phyloP scores from a whole-genome alignment of 2,113 vertebrate genomes.

The Lepus americanus region DNA sequence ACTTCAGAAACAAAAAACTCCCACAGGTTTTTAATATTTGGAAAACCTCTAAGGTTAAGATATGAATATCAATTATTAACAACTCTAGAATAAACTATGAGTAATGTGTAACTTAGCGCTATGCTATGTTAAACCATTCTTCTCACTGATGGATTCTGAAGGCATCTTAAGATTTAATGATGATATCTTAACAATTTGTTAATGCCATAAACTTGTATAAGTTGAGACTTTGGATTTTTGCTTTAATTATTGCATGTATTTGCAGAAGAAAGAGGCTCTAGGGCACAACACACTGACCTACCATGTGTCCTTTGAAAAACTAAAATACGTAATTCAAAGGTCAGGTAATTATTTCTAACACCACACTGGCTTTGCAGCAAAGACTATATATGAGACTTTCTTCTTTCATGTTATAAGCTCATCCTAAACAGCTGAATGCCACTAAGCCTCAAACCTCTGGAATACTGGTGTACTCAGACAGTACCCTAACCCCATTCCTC shows the following conservation, averaged over 20 bases:
- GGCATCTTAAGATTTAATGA: constrained; percentile 57
- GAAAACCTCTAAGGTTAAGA: constrained; percentile 15
- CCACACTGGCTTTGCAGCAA: not conserved
- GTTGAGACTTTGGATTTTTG: not conserved
- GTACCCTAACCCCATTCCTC: constrained; percentile 6
- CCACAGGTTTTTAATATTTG: not conserved
- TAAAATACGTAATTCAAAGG: constrained; percentile 7
- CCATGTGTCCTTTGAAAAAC: constrained; percentile 11
- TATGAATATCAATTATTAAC: constrained; percentile 50
- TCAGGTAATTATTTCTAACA: constrained; percentile 59
- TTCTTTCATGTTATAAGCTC: constrained; percentile 43
- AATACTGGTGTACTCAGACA: constrained; percentile 52
- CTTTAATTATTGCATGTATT: constrained; percentile 46
- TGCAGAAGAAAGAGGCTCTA: not conserved
- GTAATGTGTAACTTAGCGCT: not conserved
- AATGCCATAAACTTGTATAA: constrained; percentile 14
- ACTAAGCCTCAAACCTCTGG: not conserved
- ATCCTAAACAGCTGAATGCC: constrained; percentile 11
- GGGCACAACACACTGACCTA: not conserved
- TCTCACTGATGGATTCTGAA: constrained; percentile 52
- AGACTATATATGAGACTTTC: not conserved
- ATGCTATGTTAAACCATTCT: constrained; percentile 41
- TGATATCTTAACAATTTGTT: constrained; percentile 46
- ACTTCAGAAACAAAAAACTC: not conserved
- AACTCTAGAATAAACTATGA: constrained; percentile 58